Evolutionary conservation across 2,113 vertebrate species (phyloP).

Genomic region (Mormyrus lacerda): DNA sequence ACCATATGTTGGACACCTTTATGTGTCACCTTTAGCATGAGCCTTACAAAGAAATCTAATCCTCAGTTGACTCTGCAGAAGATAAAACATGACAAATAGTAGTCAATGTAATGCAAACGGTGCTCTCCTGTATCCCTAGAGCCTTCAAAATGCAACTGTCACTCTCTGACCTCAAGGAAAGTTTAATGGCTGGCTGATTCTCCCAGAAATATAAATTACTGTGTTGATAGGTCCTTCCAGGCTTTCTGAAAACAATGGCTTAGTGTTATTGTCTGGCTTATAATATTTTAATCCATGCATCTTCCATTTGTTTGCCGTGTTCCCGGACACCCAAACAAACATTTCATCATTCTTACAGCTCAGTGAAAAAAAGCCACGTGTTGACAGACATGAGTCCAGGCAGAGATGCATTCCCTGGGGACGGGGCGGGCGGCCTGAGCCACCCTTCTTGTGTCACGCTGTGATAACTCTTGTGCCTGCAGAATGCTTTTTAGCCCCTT

Average conservation of each 20-base stretch:
- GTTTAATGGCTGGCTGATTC: background rate
- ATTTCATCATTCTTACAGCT: background rate
- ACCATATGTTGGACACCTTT: background rate
- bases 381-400: background rate
- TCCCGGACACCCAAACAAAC: background rate
- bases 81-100: background rate
- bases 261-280: background rate
- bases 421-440: background rate
- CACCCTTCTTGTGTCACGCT: background rate
- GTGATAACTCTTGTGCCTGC: background rate
- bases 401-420: background rate
- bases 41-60: background rate
- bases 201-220: background rate
- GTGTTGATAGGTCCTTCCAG: background rate
- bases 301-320: background rate
- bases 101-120: background rate
- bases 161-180: background rate
- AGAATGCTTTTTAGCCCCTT: background rate
- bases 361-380: background rate
- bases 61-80: background rate
- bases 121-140: background rate
- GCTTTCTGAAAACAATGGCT: background rate
- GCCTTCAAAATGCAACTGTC: background rate
- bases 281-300: constrained; percentile 4
- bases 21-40: background rate